phyloP scores from a whole-genome alignment of 2,113 vertebrate genomes.

The Gobius niger region DNA sequence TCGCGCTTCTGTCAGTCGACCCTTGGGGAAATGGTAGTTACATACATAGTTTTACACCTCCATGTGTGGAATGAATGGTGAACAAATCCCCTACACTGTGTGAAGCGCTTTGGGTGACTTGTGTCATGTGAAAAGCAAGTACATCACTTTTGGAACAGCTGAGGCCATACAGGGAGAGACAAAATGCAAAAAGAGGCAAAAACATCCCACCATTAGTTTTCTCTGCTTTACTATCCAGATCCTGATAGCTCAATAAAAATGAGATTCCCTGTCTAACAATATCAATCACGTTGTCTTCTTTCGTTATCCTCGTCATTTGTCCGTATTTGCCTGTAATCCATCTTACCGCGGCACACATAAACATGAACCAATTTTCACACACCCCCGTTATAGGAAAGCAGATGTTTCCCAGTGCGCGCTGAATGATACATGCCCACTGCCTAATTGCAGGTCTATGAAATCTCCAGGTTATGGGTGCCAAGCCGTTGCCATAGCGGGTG shows the following conservation, averaged over 20 bases:
- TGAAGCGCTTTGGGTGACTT: no score
- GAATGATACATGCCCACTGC: conserved; percentile 68
- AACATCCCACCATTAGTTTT: neutral
- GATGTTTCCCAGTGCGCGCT: conserved; percentile 62
- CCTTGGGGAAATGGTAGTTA: no score
- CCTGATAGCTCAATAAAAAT: neutral
- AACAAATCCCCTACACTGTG: no score
- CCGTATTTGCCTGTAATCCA: conserved; percentile 1
- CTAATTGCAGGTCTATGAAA: conserved; percentile 74
- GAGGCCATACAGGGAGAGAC: no score
- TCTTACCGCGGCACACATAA: conserved; percentile 13
- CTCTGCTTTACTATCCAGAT: neutral
- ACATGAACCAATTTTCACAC: conserved; percentile 26
- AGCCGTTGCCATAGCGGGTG: conserved; percentile 59
- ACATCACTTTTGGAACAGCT: no score
- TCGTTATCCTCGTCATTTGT: conserved; percentile 12
- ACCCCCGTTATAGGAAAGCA: conserved; percentile 41
- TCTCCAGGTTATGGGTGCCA: conserved; percentile 67
- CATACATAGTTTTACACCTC: no score
- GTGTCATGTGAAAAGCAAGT: no score
- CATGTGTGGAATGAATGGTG: no score
- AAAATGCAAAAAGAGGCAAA: no score
- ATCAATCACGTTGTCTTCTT: conserved; percentile 11
- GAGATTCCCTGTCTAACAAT: conserved; percentile 16
- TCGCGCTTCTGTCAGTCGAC: no score